These are phyloP conservation scores for Centrocercus urophasianus DNA, from an alignment of 2,113 vertebrate genomes.

Conservation along the genomic window DNA sequence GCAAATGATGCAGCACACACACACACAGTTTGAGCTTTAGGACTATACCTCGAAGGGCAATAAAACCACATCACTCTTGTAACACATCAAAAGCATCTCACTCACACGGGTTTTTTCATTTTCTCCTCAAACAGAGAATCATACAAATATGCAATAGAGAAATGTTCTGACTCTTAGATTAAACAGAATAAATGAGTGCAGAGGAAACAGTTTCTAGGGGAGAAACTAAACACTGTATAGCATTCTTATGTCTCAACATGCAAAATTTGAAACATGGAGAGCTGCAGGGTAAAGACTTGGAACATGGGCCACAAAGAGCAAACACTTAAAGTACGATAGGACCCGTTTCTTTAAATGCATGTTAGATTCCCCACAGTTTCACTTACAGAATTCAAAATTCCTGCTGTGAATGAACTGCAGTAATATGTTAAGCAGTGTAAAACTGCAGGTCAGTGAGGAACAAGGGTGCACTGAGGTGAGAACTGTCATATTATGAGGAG, in stretches of 20 bases:
- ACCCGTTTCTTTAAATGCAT: not conserved
- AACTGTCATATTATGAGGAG: not conserved
- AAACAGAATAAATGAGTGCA: not conserved
- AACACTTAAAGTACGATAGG: not conserved
- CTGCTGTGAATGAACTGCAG: not conserved
- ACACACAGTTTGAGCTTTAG: not conserved
- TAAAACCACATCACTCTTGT: conserved; percentile 18
- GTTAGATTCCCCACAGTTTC: conserved; percentile 18
- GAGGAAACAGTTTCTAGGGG: not conserved
- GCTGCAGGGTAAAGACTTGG: not conserved
- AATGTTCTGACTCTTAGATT: not conserved
- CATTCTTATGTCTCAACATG: not conserved
- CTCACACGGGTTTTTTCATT: not conserved
- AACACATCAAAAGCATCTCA: not conserved
- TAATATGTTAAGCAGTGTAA: conserved; percentile 36
- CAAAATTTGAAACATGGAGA: not conserved
- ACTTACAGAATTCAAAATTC: conserved; percentile 22
- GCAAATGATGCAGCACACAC: conserved; percentile 27
- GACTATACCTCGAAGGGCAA: conserved; percentile 39
- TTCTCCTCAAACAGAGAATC: conserved; percentile 17
- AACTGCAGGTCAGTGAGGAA: conserved; percentile 24
- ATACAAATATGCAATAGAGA: not conserved
- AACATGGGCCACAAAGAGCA: not conserved
- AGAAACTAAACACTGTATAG: not conserved
- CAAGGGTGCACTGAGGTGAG: not conserved